Conservation (phyloP, 2,797 vertebrate species). For the Enteromius treurensis region DNA sequence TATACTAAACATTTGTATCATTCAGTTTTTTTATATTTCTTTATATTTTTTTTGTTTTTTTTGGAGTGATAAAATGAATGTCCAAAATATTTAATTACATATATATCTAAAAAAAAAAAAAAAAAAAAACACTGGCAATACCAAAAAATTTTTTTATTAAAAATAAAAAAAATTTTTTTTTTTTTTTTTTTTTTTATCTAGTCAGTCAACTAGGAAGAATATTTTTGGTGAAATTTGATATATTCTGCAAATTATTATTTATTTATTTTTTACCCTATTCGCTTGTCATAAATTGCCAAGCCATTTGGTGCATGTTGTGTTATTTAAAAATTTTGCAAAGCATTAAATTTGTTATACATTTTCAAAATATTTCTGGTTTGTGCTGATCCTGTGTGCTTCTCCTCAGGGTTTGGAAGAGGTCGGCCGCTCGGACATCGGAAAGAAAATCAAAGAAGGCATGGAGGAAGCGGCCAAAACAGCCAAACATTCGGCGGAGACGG, state of each 20-base stretch:
- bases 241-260: too few relatives aligned
- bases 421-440: slow-evolving; percentile 87
- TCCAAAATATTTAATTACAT: background rate
- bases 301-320: background rate
- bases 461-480: slow-evolving; percentile 94
- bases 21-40: background rate
- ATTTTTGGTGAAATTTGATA: background rate
- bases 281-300: too few relatives aligned
- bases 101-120: background rate
- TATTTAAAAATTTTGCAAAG: background rate
- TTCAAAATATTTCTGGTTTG: background rate
- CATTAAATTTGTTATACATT: background rate
- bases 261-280: too few relatives aligned
- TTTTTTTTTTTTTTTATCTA: background rate
- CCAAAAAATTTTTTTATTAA: background rate
- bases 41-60: background rate
- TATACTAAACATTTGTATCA: background rate
- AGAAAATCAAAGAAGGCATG: slow-evolving; percentile 93
- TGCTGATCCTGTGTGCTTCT: slow-evolving; percentile 4
- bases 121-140: background rate
- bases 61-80: background rate
- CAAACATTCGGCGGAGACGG: slow-evolving; percentile 89
- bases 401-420: slow-evolving; percentile 92
- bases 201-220: background rate
- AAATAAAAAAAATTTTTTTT: too few relatives aligned